Evolutionary conservation across 2,113 vertebrate species (phyloP).

Genomic region (Montifringilla adamsi): DNA sequence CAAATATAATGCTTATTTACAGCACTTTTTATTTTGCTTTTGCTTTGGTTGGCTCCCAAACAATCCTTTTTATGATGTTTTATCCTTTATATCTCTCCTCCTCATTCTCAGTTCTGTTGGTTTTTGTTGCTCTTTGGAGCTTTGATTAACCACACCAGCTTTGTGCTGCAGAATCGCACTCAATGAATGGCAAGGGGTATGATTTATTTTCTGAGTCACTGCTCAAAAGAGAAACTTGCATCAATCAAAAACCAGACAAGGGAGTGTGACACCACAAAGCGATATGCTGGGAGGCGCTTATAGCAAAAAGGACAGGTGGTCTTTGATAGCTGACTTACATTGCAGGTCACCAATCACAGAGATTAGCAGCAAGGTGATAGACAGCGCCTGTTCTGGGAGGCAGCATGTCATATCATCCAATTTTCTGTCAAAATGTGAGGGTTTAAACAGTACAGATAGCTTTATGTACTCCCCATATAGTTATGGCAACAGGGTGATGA

Average conservation of each 20-base stretch:
- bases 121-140: constrained; percentile 52
- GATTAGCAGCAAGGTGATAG: constrained; percentile 64
- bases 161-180: constrained; percentile 33
- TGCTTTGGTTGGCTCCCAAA: background rate
- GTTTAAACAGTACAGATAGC: constrained; percentile 26
- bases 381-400: constrained; percentile 20
- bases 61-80: constrained; percentile 56
- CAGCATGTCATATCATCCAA: constrained; percentile 43
- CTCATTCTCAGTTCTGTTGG: background rate
- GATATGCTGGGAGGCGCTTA: constrained; percentile 32
- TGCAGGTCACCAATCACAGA: constrained; percentile 66
- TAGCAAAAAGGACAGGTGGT: constrained; percentile 57
- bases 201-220: constrained; percentile 66
- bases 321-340: constrained; percentile 58
- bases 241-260: constrained; percentile 63
- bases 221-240: constrained; percentile 61
- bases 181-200: constrained; percentile 51
- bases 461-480: constrained; percentile 15
- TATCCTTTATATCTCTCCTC: constrained; percentile 19
- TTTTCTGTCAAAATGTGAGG: constrained; percentile 46
- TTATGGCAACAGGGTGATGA: background rate
- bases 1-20: background rate
- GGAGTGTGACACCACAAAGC: constrained; percentile 34
- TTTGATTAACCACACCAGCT: constrained; percentile 43
- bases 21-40: constrained; percentile 17